A percentile compares a stretch with the other conserved stretches of the same genome.
Conservation (phyloP, 2,888 invertebrate genomes). For the Protonemura montana region DNA sequence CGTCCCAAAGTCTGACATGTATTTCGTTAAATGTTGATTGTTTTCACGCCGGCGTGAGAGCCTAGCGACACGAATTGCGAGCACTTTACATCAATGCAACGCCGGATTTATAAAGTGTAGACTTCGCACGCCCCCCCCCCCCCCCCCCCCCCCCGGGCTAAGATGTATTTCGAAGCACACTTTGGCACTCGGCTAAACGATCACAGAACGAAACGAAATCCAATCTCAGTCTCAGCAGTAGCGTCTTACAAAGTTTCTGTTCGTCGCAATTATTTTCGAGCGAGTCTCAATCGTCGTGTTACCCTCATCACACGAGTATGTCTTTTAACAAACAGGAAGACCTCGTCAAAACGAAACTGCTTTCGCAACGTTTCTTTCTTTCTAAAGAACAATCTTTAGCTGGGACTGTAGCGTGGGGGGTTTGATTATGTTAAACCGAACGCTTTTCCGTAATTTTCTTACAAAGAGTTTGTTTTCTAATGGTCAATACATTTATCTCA, state of each 20-base stretch:
- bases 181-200: slow-evolving; percentile 12
- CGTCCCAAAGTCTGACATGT: slow-evolving; percentile 31
- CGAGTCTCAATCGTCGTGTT: background rate
- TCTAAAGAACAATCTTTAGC: background rate
- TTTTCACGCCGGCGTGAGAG: background rate
- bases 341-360: background rate
- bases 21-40: slow-evolving; percentile 38
- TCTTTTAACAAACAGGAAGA: background rate
- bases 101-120: background rate
- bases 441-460: background rate
- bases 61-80: background rate
- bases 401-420: background rate
- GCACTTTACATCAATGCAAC: background rate
- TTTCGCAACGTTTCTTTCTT: background rate
- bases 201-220: background rate
- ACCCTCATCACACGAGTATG: background rate
- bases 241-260: background rate
- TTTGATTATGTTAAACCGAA: background rate
- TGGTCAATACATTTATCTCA: too few species aligned
- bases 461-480: background rate
- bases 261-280: background rate
- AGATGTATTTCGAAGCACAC: background rate
- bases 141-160: background rate
- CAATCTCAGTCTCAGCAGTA: background rate
- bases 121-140: background rate